phyloP scores from a whole-genome alignment of 2,888 invertebrate genomes.

The Drosophila sordidula region DNA sequence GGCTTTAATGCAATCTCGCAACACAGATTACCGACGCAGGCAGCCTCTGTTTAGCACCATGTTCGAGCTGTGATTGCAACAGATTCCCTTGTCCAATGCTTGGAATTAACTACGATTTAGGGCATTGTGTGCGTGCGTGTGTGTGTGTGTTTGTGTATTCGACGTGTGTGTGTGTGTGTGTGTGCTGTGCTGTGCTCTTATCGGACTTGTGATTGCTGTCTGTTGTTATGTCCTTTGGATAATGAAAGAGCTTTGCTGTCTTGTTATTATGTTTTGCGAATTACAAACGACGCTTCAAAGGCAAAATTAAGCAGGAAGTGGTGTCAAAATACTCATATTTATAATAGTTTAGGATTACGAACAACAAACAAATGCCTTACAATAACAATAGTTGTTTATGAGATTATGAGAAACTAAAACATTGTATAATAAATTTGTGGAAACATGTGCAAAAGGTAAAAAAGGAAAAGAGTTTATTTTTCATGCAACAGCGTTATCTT shows the following conservation, averaged over 20 bases:
- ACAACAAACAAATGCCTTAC: neutral
- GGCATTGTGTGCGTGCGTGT: constrained; percentile 8
- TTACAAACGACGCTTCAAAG: constrained; percentile 7
- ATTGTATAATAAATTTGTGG: too few relatives aligned
- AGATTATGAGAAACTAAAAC: neutral
- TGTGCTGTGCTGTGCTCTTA: constrained; percentile 25
- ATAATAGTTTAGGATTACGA: neutral
- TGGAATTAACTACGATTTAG: constrained; percentile 42
- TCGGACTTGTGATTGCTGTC: constrained; percentile 47
- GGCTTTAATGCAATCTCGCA: constrained; percentile 63
- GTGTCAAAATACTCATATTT: constrained; percentile 5
- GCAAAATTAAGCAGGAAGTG: constrained; percentile 19
- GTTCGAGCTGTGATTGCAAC: constrained; percentile 56
- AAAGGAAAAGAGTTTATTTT: too few relatives aligned
- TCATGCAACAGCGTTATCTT: too few relatives aligned
- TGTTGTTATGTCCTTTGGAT: constrained; percentile 50
- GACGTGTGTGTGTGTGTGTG: constrained; percentile 7
- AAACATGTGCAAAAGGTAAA: too few relatives aligned
- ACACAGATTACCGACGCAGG: constrained; percentile 52
- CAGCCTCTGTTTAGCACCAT: constrained; percentile 41
- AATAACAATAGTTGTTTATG: neutral
- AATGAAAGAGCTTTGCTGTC: constrained; percentile 54
- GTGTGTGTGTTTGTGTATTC: constrained; percentile 6
- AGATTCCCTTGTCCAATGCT: constrained; percentile 54
- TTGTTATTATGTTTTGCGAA: constrained; percentile 24